Evolutionary conservation across 2,113 vertebrate species (phyloP).

Genomic region (Scortum barcoo): DNA sequence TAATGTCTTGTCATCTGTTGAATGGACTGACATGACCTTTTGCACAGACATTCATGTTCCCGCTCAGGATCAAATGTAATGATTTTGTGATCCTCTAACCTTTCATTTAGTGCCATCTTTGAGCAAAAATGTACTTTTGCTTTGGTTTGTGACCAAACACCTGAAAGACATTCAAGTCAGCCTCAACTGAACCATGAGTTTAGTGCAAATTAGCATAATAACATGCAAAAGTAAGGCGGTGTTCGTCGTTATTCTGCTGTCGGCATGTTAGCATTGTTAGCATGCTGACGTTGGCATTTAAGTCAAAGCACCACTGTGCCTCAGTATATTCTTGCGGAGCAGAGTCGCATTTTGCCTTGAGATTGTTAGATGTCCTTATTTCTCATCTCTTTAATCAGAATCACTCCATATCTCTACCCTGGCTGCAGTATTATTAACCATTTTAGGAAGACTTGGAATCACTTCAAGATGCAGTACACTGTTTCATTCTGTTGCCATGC

Average conservation of each 20-base stretch:
- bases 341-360: not conserved
- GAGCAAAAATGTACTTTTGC: too few species aligned
- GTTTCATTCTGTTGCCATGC: conserved; percentile 73
- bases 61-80: not conserved
- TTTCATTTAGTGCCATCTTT: too few species aligned
- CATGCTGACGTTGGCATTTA: not conserved
- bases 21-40: not conserved
- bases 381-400: conserved; percentile 40
- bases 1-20: not conserved
- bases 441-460: conserved; percentile 56
- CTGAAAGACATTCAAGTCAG: not conserved
- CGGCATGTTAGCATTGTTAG: not conserved
- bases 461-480: conserved; percentile 57
- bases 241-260: not conserved
- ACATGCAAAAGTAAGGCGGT: too few species aligned
- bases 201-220: not conserved
- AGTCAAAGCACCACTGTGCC: not conserved
- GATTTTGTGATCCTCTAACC: not conserved
- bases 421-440: conserved; percentile 39
- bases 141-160: not conserved
- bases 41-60: not conserved
- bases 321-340: not conserved
- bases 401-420: conserved; percentile 44
- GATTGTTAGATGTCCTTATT: conserved; percentile 26
- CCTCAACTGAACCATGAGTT: not conserved